Evolutionary conservation across 2,797 vertebrate species (phyloP).

Genomic region (Neosilurus hyrtlii): DNA sequence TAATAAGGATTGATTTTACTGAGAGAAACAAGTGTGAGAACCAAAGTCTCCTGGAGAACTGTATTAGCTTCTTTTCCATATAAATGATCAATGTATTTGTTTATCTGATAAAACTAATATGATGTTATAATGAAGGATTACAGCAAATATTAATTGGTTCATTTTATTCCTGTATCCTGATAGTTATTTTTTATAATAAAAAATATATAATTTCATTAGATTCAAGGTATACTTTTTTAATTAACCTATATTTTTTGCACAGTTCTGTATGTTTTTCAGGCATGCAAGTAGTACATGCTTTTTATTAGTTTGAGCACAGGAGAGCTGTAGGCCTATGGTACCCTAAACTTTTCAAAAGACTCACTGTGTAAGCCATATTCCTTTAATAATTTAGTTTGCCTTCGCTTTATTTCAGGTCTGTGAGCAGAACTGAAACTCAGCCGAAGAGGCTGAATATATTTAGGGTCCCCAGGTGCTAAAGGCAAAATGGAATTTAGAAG

Average conservation of each 20-base stretch:
- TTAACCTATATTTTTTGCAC: neutral
- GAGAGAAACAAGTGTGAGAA: neutral
- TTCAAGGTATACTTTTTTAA: neutral
- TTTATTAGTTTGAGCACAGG: neutral
- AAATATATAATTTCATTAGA: neutral
- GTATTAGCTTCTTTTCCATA: neutral
- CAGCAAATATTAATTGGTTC: neutral
- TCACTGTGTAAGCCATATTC: neutral
- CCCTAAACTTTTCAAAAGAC: neutral
- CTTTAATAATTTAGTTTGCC: neutral
- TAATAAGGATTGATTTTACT: neutral
- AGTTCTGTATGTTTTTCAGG: neutral
- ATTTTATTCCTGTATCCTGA: neutral
- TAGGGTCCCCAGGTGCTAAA: constrained; percentile 39
- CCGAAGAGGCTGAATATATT: neutral
- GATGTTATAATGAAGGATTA: neutral
- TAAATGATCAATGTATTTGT: neutral
- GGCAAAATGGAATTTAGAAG: constrained; percentile 25
- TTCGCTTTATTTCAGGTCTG: neutral
- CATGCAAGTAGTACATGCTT: neutral
- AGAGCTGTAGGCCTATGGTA: neutral
- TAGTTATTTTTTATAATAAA: neutral
- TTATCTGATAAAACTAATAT: neutral
- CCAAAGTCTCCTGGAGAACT: neutral
- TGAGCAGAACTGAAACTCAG: constrained; percentile 1